Conservation (phyloP, 2,797 vertebrate species). For the Cuniculus paca region DNA sequence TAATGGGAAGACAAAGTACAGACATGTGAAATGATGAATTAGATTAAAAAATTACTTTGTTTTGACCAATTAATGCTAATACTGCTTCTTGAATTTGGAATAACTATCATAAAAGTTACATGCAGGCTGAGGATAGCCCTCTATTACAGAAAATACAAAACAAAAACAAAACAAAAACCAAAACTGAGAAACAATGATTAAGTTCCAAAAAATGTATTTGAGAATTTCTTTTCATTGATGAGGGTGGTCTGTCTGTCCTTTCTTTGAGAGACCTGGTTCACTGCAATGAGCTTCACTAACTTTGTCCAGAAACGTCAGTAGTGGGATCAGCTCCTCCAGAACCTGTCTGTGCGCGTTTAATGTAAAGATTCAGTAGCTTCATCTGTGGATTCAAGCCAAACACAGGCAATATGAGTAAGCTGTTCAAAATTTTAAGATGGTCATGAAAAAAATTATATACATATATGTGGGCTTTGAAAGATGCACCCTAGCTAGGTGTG, state of each 20-base stretch:
- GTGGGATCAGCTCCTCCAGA: constrained; percentile 92
- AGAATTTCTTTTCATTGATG: constrained; percentile 85
- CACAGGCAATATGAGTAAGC: neutral
- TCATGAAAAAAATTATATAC: neutral
- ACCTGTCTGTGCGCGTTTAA: constrained; percentile 97
- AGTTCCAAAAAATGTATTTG: constrained; percentile 81
- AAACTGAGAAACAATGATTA: constrained; percentile 45
- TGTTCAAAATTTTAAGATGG: neutral
- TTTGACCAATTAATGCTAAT: constrained; percentile 90
- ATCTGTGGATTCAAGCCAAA: constrained; percentile 90
- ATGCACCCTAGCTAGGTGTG: neutral
- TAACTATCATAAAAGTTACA: constrained; percentile 90
- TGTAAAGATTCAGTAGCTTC: constrained; percentile 98
- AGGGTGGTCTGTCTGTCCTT: constrained; percentile 82
- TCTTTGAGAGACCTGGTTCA: constrained; percentile 87
- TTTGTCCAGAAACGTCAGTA: constrained; percentile 91
- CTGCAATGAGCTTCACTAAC: constrained; percentile 89
- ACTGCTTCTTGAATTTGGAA: constrained; percentile 89
- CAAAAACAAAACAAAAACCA: constrained; percentile 16
- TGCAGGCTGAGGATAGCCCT: constrained; percentile 88
- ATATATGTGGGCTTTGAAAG: neutral
- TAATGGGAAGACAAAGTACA: constrained; percentile 89
- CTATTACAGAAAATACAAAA: constrained; percentile 81
- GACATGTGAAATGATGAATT: constrained; percentile 87
- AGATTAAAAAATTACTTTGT: constrained; percentile 86